Evolutionary conservation across 1,140 invertebrate species (phyloP).

Genomic region (Platyscapa corneri): DNA sequence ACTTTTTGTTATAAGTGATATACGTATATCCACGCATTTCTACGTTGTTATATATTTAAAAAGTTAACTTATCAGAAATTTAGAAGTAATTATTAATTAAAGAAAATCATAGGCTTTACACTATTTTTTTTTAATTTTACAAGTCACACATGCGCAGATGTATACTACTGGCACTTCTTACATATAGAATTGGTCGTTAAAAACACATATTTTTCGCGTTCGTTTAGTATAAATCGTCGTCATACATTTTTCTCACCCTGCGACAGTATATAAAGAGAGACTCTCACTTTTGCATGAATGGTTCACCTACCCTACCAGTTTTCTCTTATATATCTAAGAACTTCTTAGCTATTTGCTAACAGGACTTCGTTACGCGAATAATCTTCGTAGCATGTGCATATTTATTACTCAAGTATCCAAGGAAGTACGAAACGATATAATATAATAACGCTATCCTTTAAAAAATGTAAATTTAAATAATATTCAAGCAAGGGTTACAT

Average conservation of each 20-base stretch:
- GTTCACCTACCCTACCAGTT: not conserved
- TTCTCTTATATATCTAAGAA: not conserved
- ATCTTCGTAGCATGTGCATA: slow-evolving; percentile 24
- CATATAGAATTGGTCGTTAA: slow-evolving; percentile 12
- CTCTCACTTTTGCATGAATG: slow-evolving; percentile 48
- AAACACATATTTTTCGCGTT: not conserved
- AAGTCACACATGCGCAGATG: not conserved
- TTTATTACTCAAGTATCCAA: slow-evolving; percentile 27
- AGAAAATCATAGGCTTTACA: not conserved
- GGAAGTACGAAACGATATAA: not conserved
- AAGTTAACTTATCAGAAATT: not conserved
- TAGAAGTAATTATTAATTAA: not conserved
- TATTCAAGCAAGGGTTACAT: not conserved
- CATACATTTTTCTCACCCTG: not conserved
- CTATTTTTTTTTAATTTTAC: not conserved
- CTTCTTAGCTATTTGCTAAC: slow-evolving; percentile 52
- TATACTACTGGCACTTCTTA: not conserved
- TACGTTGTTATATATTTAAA: not conserved
- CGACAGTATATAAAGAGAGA: slow-evolving; percentile 44
- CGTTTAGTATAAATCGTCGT: not conserved
- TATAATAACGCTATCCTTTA: slow-evolving; percentile 12
- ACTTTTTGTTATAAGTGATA: too few species aligned
- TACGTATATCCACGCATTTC: not conserved
- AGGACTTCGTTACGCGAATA: slow-evolving; percentile 57
- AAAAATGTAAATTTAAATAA: slow-evolving; percentile 37